A percentile compares a stretch with the other conserved stretches of the same genome.
phyloP scores from a whole-genome alignment of 92 coral and sea anemone genomes.

The Epizoanthus stellaris region DNA sequence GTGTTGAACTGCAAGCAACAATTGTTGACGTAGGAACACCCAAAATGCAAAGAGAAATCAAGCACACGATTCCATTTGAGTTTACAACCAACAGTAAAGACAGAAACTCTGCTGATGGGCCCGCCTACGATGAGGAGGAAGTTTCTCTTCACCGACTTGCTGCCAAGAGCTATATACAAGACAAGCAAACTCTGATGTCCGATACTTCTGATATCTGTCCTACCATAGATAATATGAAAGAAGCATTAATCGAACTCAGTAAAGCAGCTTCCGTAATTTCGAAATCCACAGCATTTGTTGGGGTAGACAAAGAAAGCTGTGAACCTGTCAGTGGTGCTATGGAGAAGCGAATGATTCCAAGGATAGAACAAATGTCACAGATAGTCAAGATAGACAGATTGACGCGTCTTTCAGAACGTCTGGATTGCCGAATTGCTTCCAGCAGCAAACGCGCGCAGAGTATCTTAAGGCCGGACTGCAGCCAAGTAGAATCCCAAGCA shows the following conservation, averaged over 20 bases:
- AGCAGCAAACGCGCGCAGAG: no score
- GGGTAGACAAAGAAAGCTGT: slow-evolving; percentile 66
- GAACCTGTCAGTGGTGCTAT: slow-evolving; percentile 59
- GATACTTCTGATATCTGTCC: not conserved
- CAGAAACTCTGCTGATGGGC: not conserved
- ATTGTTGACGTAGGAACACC: not conserved
- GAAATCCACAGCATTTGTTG: slow-evolving; percentile 74
- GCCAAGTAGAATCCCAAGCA: not conserved
- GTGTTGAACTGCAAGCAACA: not conserved
- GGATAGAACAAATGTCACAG: not conserved
- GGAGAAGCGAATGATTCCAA: not conserved
- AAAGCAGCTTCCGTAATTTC: slow-evolving; percentile 71
- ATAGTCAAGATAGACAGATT: no score
- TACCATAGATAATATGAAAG: not conserved
- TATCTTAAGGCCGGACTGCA: not conserved
- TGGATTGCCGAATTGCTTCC: not conserved
- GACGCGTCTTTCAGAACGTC: no score
- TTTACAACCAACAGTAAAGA: not conserved
- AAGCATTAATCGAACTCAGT: slow-evolving; percentile 63
- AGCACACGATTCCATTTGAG: not conserved
- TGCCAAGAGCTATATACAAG: slow-evolving; percentile 1
- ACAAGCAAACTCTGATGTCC: not conserved
- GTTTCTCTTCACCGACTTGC: not conserved
- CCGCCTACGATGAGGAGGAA: not conserved
- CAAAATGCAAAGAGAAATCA: not conserved